phyloP scores from a whole-genome alignment of 2,113 vertebrate species.

The Empidonax alnorum region DNA sequence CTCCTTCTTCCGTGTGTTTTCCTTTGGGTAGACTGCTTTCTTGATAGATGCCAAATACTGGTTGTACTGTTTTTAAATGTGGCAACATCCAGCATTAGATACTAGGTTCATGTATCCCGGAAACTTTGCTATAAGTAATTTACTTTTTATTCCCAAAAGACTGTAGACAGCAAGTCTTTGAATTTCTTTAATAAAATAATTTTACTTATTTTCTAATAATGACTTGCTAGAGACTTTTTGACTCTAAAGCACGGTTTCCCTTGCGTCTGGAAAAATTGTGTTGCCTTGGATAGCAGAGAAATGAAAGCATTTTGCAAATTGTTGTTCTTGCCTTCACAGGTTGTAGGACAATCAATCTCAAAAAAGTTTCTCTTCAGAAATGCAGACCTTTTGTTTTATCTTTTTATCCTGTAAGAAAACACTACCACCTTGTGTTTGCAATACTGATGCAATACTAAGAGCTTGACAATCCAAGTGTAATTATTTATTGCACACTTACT shows the following conservation, averaged over 20 bases:
- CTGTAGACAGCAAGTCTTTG: background rate
- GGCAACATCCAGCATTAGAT: background rate
- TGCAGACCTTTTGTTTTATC: background rate
- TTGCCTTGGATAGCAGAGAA: background rate
- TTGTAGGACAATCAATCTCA: background rate
- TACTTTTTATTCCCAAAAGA: background rate
- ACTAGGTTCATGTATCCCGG: background rate
- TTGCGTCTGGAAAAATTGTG: background rate
- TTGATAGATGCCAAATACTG: background rate
- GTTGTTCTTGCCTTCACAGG: background rate
- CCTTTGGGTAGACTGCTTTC: background rate
- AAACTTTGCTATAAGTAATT: slow-evolving; percentile 38
- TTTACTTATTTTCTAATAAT: background rate
- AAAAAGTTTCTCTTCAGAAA: background rate
- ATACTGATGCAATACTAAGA: background rate
- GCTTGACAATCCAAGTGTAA: background rate
- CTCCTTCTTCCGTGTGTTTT: background rate
- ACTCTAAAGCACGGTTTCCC: background rate
- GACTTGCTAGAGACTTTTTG: background rate
- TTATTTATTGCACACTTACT: background rate
- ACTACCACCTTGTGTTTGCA: slow-evolving; percentile 64
- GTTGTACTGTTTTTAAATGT: background rate
- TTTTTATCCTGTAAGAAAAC: slow-evolving; percentile 50
- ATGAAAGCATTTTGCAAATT: background rate
- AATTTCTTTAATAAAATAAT: background rate